Base-by-base conservation (phyloP, 2,113 vertebrate species). In the Cinclus mexicanus region DNA sequence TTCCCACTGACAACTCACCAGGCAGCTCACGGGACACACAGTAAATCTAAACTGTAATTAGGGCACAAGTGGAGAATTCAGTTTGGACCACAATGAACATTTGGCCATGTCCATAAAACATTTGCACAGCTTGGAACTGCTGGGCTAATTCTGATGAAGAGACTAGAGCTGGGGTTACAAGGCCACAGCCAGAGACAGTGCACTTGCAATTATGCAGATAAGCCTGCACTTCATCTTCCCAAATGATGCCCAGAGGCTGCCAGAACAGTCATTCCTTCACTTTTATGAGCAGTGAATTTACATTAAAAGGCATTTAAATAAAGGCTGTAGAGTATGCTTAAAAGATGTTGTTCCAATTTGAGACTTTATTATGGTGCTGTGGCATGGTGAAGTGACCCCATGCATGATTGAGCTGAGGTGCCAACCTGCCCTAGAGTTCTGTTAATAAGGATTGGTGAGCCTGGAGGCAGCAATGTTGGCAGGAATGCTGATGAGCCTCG, bases 221-320 rank as follows among this genome's bases (percentile, higher is more conserved):
- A 47, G 37, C 24, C 69, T 64, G 56, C 37, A 81, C 44, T 93
- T 95, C 56, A 76, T 96, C 94, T 93, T 96, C 72, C 64, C 92
- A 96, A 96, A 96, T 77, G 90, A 95, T 93, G 80, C 94, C 95
- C 26, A 14, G 64, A 95, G 85, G 93, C 92, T 92, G 72, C 90
- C 86, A 93, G 85, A 92, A 63, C n/a, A 96, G 71, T 94, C 76
- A 81, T 83, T 94, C 88, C 61, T 90, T 94, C 92, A 95, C 79
- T 96, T 96, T 96, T 90, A 90, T 68, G 76, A 96, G 59, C 85
- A 68, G 68, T 63, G 85, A 95, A 96, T 96, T 95, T 95, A 92
- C 90, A 93, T 95, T 95, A 93, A 92, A 94, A 90, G 56, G 24
- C 64, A 71, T 89, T 95, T 96, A 95, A 96, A 94, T 94, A 96